Evolutionary conservation across 2,797 vertebrate species (phyloP).

Genomic region (Mus spretus): DNA sequence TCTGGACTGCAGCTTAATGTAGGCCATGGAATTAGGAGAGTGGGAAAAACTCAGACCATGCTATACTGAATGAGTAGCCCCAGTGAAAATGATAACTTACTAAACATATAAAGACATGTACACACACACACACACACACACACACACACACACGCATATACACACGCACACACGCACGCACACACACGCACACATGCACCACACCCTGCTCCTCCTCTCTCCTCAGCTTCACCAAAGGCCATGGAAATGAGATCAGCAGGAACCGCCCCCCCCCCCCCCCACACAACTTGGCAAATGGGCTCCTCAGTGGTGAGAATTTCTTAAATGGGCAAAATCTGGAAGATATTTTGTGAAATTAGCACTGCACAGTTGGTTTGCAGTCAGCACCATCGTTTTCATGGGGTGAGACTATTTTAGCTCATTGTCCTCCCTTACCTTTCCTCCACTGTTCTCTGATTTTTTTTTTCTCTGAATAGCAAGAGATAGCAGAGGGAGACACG

Average conservation of each 20-base stretch:
- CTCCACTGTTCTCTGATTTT: background rate
- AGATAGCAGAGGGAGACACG: background rate
- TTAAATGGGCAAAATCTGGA: background rate
- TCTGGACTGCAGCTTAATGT: background rate
- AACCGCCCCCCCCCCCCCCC: background rate
- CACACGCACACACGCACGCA: background rate
- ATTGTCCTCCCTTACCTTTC: background rate
- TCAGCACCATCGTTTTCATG: background rate
- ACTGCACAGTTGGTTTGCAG: background rate
- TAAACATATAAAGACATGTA: background rate
- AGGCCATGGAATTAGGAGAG: background rate
- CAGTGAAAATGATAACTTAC: background rate
- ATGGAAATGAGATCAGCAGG: background rate
- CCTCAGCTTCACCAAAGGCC: background rate
- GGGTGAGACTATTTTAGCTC: constrained; percentile 1
- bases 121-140: background rate
- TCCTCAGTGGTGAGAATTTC: background rate
- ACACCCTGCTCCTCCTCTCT: background rate
- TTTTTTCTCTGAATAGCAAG: background rate
- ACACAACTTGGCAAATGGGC: background rate
- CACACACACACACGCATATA: background rate
- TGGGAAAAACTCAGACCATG: too few relatives aligned
- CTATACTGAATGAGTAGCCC: background rate
- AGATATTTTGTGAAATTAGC: background rate
- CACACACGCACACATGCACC: background rate